Evolutionary conservation across 2,113 vertebrate genomes (phyloP).

Genomic region (Mungos mungo): DNA sequence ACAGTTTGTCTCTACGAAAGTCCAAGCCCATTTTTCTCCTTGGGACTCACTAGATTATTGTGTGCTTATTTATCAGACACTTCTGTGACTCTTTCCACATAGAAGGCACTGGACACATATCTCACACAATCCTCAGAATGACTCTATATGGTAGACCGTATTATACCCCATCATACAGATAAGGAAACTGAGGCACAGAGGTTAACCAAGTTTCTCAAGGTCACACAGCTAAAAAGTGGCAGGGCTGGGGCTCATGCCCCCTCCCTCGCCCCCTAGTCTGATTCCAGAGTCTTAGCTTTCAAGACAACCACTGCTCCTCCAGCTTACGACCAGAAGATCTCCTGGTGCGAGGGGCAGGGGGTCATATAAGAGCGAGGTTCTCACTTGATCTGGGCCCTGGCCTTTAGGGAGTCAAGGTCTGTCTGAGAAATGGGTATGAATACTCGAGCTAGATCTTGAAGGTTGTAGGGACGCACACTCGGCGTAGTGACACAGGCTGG

Average conservation of each 20-base stretch:
- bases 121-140: neutral
- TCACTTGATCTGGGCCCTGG: neutral
- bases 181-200: neutral
- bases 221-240: neutral
- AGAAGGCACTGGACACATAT: neutral
- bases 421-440: conserved; percentile 40
- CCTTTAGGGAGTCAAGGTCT: neutral
- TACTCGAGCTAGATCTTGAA: neutral
- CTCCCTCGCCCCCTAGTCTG: neutral
- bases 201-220: neutral
- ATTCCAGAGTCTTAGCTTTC: neutral
- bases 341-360: neutral
- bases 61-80: neutral
- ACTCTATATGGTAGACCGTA: neutral
- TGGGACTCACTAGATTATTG: neutral
- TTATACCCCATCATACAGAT: neutral
- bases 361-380: neutral
- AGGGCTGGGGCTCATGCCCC: neutral
- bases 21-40: neutral
- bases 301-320: neutral
- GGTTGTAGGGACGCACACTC: neutral
- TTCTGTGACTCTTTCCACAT: neutral
- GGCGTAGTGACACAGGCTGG: conserved; percentile 41
- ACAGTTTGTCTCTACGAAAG: neutral
- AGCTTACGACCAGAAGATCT: neutral